Percentiles rank a stretch among this genome's conserved stretches.
Conservation (phyloP, 2,113 vertebrate genomes). For the Mobula hypostoma region DNA sequence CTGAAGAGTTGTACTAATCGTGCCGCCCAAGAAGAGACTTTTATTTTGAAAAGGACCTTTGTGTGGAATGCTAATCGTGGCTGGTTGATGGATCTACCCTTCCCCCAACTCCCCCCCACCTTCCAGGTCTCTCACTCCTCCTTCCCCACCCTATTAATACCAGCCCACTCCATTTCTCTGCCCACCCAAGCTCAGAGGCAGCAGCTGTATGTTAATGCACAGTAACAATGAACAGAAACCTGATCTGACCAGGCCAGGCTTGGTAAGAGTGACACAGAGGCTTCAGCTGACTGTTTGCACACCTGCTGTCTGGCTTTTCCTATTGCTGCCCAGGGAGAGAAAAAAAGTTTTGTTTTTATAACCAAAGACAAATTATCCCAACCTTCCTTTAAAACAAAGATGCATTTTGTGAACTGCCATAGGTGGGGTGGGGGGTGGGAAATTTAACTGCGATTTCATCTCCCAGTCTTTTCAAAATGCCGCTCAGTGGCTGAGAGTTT, state of each 20-base stretch:
- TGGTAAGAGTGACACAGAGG: not conserved
- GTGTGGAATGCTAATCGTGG: not conserved
- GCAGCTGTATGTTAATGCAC: not conserved
- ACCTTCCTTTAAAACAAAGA: not conserved
- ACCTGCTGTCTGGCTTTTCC: not conserved
- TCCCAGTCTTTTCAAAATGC: not conserved
- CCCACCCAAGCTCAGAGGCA: not conserved
- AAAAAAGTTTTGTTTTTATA: not conserved
- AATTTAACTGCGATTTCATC: not conserved
- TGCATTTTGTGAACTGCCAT: not conserved
- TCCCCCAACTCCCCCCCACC: not conserved
- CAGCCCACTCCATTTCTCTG: not conserved
- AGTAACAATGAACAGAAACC: not conserved
- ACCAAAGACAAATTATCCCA: not conserved
- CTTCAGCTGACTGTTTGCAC: not conserved
- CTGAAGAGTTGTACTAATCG: too few species aligned
- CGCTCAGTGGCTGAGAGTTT: not conserved
- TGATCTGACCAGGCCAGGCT: not conserved
- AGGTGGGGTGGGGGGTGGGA: not conserved
- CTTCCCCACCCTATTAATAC: not conserved
- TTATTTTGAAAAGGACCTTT: not conserved
- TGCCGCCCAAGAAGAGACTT: not conserved
- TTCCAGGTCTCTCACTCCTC: not conserved
- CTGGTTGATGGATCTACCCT: not conserved
- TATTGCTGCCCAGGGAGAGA: not conserved